Conservation (phyloP, 2,888 invertebrate species). For the Loripinus fragilis region DNA sequence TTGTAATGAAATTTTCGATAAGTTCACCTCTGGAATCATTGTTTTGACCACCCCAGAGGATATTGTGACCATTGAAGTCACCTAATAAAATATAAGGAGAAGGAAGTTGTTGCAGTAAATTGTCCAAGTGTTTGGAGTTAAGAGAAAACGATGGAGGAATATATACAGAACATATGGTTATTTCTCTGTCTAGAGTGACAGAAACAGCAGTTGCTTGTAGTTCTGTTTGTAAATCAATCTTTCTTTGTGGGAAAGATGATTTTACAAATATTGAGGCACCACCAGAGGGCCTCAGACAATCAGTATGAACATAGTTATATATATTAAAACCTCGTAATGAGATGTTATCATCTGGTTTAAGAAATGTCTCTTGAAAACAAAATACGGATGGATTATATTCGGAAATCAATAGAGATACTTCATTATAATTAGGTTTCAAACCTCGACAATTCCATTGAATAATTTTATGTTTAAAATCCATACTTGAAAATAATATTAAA, state of each 20-base stretch:
- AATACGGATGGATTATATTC: not conserved
- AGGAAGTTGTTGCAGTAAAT: not conserved
- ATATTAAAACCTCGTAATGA: not conserved
- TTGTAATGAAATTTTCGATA: not conserved
- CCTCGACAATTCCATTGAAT: conserved; percentile 1
- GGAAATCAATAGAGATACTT: not conserved
- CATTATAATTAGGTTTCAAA: not conserved
- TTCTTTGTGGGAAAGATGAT: not conserved
- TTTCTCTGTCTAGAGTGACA: not conserved
- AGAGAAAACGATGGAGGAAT: not conserved
- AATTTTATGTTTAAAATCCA: not conserved
- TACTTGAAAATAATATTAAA: too few relatives aligned
- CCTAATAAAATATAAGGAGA: not conserved
- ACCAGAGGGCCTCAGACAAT: not conserved
- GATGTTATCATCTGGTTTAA: not conserved
- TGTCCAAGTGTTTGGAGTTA: not conserved
- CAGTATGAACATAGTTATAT: not conserved
- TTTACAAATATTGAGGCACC: not conserved
- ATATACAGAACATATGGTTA: not conserved
- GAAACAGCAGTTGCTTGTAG: not conserved
- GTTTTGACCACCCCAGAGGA: not conserved
- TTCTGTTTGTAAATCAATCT: not conserved
- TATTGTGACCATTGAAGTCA: not conserved
- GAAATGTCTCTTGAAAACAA: not conserved
- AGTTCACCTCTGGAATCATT: not conserved